These are phyloP conservation scores for Drosophila kikkawai DNA, from an alignment of 1,140 invertebrate species.

Conservation along the genomic window DNA sequence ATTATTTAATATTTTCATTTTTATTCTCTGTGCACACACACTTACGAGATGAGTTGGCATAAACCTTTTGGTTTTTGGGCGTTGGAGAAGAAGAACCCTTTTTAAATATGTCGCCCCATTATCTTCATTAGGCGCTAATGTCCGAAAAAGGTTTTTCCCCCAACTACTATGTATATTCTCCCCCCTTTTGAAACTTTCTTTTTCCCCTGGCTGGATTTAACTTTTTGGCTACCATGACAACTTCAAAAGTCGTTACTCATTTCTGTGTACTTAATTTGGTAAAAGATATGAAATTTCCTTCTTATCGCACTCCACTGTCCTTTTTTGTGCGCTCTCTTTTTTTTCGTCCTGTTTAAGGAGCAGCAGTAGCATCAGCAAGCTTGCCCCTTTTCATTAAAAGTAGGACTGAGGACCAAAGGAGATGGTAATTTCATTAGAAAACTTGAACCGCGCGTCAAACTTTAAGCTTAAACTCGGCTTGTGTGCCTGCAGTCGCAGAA, in stretches of 20 bases:
- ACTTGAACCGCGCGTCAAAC: slow-evolving; percentile 83
- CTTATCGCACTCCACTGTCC: slow-evolving; percentile 57
- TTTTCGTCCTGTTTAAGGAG: slow-evolving; percentile 5
- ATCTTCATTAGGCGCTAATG: slow-evolving; percentile 83
- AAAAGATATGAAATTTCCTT: slow-evolving; percentile 71
- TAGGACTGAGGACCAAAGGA: slow-evolving; percentile 53
- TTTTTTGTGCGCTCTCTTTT: slow-evolving; percentile 8
- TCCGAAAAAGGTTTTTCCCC: slow-evolving; percentile 42
- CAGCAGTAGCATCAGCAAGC: slow-evolving; percentile 29
- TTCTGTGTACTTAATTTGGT: slow-evolving; percentile 81
- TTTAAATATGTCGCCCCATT: slow-evolving; percentile 75
- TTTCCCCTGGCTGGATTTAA: slow-evolving; percentile 42
- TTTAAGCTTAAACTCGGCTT: slow-evolving; percentile 75
- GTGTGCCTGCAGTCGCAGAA: slow-evolving; percentile 64
- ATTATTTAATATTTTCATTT: not conserved
- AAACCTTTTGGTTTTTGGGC: slow-evolving; percentile 33
- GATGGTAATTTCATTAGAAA: slow-evolving; percentile 84
- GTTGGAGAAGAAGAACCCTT: slow-evolving; percentile 33
- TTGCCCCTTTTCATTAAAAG: slow-evolving; percentile 75
- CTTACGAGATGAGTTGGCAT: slow-evolving; percentile 59
- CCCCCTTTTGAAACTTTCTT: slow-evolving; percentile 40
- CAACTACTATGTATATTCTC: slow-evolving; percentile 35
- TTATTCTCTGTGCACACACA: slow-evolving; percentile 12
- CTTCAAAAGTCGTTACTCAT: slow-evolving; percentile 84
- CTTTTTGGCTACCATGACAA: slow-evolving; percentile 66